Evolutionary conservation across 2,888 invertebrate species (phyloP), one percentile per base, ranked within the genome.

Genomic region (Cacoxenus indagator): DNA sequence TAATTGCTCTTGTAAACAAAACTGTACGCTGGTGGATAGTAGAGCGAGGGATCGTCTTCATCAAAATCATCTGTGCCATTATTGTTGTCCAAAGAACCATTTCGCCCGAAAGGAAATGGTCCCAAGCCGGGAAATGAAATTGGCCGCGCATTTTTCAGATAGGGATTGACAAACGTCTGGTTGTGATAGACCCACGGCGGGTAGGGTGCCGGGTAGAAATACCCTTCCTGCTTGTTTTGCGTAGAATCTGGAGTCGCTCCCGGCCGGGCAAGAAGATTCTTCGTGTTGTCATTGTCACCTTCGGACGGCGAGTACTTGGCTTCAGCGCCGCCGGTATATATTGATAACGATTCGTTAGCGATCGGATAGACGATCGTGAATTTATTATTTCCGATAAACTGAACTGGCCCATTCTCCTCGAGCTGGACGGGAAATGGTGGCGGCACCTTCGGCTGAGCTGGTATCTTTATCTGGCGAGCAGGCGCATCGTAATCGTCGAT

Each of bases 361-460:
- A 87, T 55, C 86, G 89, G 76, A 88, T 85, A 85, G 87, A 90
- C 88, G 88, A 90, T 88, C 83, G 91, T 89, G 74, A 90, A 89
- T 81, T 90, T 90, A 81, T 94, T 94, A 89, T 92, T 91, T 87
- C 94, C 93, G 89, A 96, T 91, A 91, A 96, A 93, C 90, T 95
- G 93, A 89, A 96, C 91, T 87, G 96, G 96, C 84, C 95, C 96
- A 85, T 93, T 91, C 87, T 95, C 94, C 88, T 91, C 91, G 88
- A 96, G 92, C 90, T 94, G 95, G 89, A 96, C 93, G 86, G 96
- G 96, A 93, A 96, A 96, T 90, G 96, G 96, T 91, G 96, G 96
- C 88, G 96, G 95, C 81, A 96, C 92, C 88, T 93, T 93, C 9
- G 95, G 95, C 87, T 93, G 92, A 65, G 92, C 89, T 54, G 96